phyloP scores from a whole-genome alignment of 2,113 vertebrate species.

The Ceyx margarethae region DNA sequence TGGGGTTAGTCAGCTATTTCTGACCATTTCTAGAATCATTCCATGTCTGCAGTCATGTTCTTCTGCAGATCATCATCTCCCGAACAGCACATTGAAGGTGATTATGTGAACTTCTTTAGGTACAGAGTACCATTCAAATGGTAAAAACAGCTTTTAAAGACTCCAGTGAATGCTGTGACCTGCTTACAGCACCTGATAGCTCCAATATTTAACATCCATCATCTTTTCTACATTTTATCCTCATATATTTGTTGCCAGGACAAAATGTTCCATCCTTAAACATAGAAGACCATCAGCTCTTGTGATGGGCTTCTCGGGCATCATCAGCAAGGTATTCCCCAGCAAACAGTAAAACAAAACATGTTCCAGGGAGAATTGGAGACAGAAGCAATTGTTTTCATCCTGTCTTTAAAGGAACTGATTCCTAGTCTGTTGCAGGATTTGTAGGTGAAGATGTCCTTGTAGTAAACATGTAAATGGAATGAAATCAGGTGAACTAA shows the following conservation, averaged over 20 bases:
- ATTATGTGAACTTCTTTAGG: background rate
- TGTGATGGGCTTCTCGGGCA: background rate
- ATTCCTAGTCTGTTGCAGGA: background rate
- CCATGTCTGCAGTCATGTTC: background rate
- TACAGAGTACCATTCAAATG: background rate
- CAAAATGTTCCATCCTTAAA: background rate
- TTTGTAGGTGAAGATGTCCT: background rate
- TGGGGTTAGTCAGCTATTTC: background rate
- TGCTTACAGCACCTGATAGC: background rate
- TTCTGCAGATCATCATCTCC: background rate
- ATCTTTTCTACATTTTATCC: background rate
- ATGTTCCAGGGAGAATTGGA: background rate
- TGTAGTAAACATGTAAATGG: background rate
- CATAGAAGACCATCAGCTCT: background rate
- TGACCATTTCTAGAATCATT: background rate
- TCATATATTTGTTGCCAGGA: background rate
- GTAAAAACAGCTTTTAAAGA: background rate
- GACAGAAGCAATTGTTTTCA: background rate
- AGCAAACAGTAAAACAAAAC: background rate
- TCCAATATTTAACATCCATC: background rate
- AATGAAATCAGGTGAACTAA: background rate
- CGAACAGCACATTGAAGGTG: background rate
- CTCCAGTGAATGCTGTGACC: background rate
- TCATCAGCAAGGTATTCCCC: background rate
- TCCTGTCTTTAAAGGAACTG: background rate